phyloP scores from a whole-genome alignment of 2,888 invertebrate species.

The Synergus umbraculus region DNA sequence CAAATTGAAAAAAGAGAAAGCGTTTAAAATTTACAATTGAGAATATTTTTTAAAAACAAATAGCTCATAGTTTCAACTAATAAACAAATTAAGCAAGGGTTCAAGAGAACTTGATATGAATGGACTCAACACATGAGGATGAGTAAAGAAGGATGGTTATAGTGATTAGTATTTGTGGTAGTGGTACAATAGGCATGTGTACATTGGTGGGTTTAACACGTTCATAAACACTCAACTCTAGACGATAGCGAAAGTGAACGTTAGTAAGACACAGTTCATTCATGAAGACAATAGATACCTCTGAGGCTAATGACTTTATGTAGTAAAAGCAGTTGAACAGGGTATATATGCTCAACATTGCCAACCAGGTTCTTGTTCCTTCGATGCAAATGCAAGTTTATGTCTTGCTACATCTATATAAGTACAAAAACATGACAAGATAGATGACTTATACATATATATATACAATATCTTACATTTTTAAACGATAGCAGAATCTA shows the following conservation, averaged over 20 bases:
- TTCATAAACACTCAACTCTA: conserved; percentile 37
- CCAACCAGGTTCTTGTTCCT: conserved; percentile 19
- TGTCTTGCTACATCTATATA: conserved; percentile 6
- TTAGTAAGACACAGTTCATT: conserved; percentile 51
- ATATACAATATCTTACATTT: background rate
- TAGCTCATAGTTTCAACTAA: too few species aligned
- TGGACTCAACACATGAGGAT: background rate
- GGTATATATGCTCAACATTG: background rate
- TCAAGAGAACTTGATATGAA: background rate
- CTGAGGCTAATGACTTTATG: conserved; percentile 55
- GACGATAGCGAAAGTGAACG: conserved; percentile 55
- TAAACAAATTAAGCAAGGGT: background rate
- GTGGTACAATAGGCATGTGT: background rate
- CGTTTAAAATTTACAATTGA: too few species aligned
- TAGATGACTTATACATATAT: background rate
- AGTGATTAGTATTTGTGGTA: background rate
- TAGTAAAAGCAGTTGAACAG: conserved; percentile 41
- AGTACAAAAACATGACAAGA: background rate
- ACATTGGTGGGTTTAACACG: conserved; percentile 35
- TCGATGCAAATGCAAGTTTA: conserved; percentile 11
- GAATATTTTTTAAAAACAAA: too few species aligned
- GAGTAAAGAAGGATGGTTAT: background rate
- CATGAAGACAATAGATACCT: conserved; percentile 55
- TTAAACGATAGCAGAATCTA: background rate
- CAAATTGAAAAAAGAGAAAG: too few species aligned